Percentiles rank a stretch among this genome's conserved stretches.
Evolutionary conservation across 2,888 invertebrate genomes (phyloP).

Genomic region (Rhagophthalmus giganteus): DNA sequence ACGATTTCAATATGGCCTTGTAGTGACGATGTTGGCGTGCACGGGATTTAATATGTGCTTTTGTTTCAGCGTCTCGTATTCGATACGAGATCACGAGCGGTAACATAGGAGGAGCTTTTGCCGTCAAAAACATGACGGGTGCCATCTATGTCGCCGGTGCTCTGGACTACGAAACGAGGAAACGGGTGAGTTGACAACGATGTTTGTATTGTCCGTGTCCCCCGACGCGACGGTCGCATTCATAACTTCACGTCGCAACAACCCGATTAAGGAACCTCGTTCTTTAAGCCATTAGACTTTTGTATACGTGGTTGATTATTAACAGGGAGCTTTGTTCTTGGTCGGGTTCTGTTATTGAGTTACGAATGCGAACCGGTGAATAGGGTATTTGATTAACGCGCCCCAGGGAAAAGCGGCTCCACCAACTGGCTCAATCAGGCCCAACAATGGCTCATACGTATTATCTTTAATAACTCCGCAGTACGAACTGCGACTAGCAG

Average conservation of each 20-base stretch:
- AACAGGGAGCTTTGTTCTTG: slow-evolving; percentile 32
- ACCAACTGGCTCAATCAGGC: slow-evolving; percentile 35
- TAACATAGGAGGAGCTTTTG: slow-evolving; percentile 97
- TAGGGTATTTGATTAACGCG: slow-evolving; percentile 36
- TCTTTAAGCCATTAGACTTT: slow-evolving; percentile 18
- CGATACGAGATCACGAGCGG: slow-evolving; percentile 99
- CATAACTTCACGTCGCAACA: slow-evolving; percentile 19
- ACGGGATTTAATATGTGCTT: slow-evolving; percentile 19
- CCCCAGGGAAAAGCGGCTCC: slow-evolving; percentile 31
- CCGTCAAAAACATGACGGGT: slow-evolving; percentile 97
- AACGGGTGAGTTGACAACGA: slow-evolving; percentile 73
- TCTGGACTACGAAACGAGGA: slow-evolving; percentile 94
- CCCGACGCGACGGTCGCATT: slow-evolving; percentile 20
- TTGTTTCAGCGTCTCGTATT: slow-evolving; percentile 88
- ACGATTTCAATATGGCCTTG: background rate
- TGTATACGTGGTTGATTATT: slow-evolving; percentile 21
- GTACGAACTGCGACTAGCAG: slow-evolving; percentile 93
- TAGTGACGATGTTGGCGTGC: background rate
- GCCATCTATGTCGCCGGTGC: slow-evolving; percentile 98
- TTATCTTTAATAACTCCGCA: slow-evolving; percentile 51
- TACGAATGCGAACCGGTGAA: slow-evolving; percentile 32
- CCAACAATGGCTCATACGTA: slow-evolving; percentile 32
- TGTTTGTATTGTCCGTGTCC: slow-evolving; percentile 19
- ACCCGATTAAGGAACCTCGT: slow-evolving; percentile 15
- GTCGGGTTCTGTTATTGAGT: slow-evolving; percentile 33